Conservation (phyloP, 2,888 invertebrate species). For the Drosophila yooni region DNA sequence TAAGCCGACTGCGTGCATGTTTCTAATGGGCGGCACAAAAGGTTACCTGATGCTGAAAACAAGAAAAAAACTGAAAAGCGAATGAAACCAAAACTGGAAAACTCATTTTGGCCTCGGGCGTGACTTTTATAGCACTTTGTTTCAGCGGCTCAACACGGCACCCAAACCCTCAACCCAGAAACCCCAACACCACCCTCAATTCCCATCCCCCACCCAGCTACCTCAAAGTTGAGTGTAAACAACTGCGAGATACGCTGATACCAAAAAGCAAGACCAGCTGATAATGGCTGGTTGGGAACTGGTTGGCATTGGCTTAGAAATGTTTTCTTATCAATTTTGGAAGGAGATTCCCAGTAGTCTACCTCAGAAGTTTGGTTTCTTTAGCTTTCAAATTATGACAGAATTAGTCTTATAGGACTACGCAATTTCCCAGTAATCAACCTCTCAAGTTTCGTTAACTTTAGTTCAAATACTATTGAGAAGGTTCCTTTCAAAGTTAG, state of each 20-base stretch:
- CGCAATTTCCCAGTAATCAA: not conserved
- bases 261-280: not conserved
- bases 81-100: slow-evolving; percentile 65
- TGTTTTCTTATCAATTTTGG: not conserved
- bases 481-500: not conserved
- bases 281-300: not conserved
- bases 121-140: slow-evolving; percentile 78
- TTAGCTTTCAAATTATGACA: not conserved
- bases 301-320: not conserved
- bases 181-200: not conserved
- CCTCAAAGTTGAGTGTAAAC: not conserved
- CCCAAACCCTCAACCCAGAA: not conserved
- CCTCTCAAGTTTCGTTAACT: not conserved
- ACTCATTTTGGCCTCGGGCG: slow-evolving; percentile 77
- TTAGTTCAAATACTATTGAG: not conserved
- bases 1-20: slow-evolving; percentile 78
- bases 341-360: not conserved
- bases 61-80: slow-evolving; percentile 25
- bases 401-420: not conserved
- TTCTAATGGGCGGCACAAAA: slow-evolving; percentile 79
- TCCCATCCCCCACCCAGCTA: not conserved
- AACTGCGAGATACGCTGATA: not conserved
- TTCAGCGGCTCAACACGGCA: slow-evolving; percentile 24
- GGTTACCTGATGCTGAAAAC: slow-evolving; percentile 75
- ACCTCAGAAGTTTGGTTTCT: not conserved